These are phyloP conservation scores for Apoderus coryli DNA, from an alignment of 2,888 invertebrate species.

Conservation along the genomic window DNA sequence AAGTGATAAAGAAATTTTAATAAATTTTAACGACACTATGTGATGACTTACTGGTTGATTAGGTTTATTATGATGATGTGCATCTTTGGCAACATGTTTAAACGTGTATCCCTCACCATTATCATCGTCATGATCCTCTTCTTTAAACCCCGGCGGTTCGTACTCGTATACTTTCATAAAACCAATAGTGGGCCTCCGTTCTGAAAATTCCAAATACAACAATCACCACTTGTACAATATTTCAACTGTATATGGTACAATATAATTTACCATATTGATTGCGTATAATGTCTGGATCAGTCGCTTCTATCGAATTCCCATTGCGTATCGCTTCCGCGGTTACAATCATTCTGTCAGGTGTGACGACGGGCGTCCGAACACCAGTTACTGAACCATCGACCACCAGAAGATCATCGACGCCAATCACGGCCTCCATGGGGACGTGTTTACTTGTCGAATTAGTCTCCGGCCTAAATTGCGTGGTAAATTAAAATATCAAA, in stretches of 20 bases:
- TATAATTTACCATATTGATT: conserved; percentile 80
- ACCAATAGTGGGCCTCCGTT: conserved; percentile 35
- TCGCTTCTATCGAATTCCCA: conserved; percentile 44
- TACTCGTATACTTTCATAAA: conserved; percentile 43
- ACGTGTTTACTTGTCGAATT: conserved; percentile 27
- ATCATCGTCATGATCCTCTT: conserved; percentile 34
- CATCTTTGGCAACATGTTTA: conserved; percentile 34
- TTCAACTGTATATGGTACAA: too few relatives aligned
- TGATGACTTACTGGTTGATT: conserved; percentile 31
- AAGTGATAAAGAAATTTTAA: too few relatives aligned
- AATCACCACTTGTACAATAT: background rate
- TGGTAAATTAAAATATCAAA: too few relatives aligned
- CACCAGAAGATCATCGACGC: conserved; percentile 30
- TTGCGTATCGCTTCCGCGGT: conserved; percentile 31
- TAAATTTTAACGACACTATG: too few relatives aligned
- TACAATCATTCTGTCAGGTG: conserved; percentile 24
- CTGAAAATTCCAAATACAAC: too few relatives aligned
- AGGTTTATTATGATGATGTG: conserved; percentile 29
- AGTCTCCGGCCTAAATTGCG: conserved; percentile 12
- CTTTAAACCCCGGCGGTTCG: conserved; percentile 37
- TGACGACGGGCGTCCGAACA: conserved; percentile 27
- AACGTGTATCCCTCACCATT: conserved; percentile 31
- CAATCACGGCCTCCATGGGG: conserved; percentile 32
- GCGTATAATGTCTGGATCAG: conserved; percentile 78
- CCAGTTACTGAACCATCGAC: conserved; percentile 30